A percentile compares a stretch with the other conserved stretches of the same genome.
phyloP scores from a whole-genome alignment of 2,113 vertebrate species.

The Grus americana region DNA sequence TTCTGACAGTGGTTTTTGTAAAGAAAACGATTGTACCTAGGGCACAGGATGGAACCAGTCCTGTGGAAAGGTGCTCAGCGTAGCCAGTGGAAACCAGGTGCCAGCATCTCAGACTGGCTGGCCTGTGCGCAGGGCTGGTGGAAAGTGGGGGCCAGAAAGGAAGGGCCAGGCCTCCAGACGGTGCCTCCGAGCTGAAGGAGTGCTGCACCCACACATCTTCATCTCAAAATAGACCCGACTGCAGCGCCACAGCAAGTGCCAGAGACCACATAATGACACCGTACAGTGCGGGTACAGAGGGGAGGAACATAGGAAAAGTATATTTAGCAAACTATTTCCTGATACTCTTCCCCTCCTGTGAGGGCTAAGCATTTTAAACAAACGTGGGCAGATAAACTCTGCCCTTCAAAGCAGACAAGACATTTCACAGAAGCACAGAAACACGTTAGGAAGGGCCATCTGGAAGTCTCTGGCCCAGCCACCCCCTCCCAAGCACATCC shows the following conservation, averaged over 20 bases:
- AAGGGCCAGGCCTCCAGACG: not conserved
- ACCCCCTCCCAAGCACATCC: not conserved
- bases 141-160: not conserved
- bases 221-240: not conserved
- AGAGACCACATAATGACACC: not conserved
- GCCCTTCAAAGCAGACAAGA: not conserved
- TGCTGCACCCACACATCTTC: not conserved
- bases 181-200: not conserved
- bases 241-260: not conserved
- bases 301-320: not conserved
- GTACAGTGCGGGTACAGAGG: not conserved
- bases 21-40: not conserved
- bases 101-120: not conserved
- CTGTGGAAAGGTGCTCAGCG: not conserved
- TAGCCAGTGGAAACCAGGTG: not conserved
- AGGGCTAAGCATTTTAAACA: not conserved
- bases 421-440: not conserved
- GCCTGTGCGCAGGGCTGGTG: not conserved
- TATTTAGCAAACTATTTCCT: conserved; percentile 39
- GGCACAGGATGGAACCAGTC: not conserved
- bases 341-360: not conserved
- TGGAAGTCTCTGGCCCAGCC: not conserved
- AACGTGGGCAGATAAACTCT: not conserved
- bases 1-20: not conserved
- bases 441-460: not conserved